These are phyloP conservation scores for Autographa gamma DNA, from an alignment of 2,888 invertebrate species.

Conservation along the genomic window DNA sequence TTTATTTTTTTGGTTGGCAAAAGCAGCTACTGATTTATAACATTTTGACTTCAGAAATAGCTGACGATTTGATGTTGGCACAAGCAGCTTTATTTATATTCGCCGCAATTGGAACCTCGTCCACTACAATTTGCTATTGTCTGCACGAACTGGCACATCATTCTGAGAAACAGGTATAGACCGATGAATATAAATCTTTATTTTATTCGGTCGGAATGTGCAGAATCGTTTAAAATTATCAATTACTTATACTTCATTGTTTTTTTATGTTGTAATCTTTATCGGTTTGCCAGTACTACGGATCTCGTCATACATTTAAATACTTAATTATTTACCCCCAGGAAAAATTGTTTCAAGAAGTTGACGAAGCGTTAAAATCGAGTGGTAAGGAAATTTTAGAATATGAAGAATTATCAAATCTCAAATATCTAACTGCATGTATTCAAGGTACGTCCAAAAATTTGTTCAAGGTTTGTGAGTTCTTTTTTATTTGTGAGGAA, in stretches of 20 bases:
- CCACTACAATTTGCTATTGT: conserved; percentile 67
- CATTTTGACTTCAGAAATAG: conserved; percentile 60
- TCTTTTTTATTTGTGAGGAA: not conserved
- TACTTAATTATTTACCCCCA: conserved; percentile 36
- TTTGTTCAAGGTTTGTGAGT: not conserved
- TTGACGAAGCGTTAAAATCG: conserved; percentile 63
- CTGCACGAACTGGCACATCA: conserved; percentile 75
- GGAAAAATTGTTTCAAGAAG: conserved; percentile 73
- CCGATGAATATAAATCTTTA: not conserved
- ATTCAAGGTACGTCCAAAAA: conserved; percentile 65
- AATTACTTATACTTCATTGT: not conserved
- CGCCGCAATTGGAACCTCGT: conserved; percentile 77
- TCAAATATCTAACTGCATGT: conserved; percentile 73
- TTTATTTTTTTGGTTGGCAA: too few relatives aligned
- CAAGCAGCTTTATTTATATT: conserved; percentile 78
- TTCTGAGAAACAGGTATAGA: conserved; percentile 70
- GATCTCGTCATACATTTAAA: conserved; percentile 14
- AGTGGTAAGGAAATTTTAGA: conserved; percentile 70
- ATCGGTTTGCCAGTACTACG: not conserved
- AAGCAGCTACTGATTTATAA: not conserved
- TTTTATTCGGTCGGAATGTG: not conserved
- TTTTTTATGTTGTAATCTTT: not conserved
- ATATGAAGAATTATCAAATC: conserved; percentile 72
- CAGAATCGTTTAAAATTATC: too few relatives aligned
- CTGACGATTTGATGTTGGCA: conserved; percentile 76